These are phyloP conservation scores for Danio tinwini DNA, from an alignment of 2,797 vertebrate genomes.

Conservation along the genomic window DNA sequence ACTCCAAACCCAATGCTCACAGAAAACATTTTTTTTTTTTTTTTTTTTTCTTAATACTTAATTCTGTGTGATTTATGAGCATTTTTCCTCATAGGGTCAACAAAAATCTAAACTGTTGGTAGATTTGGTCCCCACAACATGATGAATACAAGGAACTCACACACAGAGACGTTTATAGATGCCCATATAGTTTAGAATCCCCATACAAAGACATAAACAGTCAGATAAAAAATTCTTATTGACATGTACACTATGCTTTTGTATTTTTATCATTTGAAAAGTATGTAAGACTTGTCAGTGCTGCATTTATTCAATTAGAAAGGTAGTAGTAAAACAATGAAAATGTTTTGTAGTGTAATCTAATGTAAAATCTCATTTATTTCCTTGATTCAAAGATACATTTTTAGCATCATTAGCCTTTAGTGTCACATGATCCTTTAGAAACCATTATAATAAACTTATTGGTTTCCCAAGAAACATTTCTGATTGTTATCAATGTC, in stretches of 20 bases:
- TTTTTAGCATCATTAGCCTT: neutral
- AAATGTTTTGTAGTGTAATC: neutral
- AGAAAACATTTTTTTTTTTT: too few species aligned
- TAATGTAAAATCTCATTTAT: neutral
- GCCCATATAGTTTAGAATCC: neutral
- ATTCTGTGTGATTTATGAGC: too few species aligned
- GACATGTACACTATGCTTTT: neutral
- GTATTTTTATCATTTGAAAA: neutral
- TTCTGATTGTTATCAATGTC: neutral
- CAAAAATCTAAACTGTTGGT: too few species aligned
- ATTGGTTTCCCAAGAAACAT: neutral
- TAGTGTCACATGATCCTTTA: neutral
- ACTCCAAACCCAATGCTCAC: too few species aligned
- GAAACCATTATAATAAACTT: neutral
- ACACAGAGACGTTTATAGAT: neutral
- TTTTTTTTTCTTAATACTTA: too few species aligned
- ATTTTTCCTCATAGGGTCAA: too few species aligned
- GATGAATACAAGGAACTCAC: neutral
- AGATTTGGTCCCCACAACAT: too few species aligned
- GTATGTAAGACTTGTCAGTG: too few species aligned
- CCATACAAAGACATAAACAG: neutral
- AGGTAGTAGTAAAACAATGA: neutral
- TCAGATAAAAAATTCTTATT: conserved; percentile 2
- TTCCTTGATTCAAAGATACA: neutral
- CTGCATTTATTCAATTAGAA: neutral